phyloP scores from a whole-genome alignment of 2,888 invertebrate genomes.

The Chrysomela aeneicollis region DNA sequence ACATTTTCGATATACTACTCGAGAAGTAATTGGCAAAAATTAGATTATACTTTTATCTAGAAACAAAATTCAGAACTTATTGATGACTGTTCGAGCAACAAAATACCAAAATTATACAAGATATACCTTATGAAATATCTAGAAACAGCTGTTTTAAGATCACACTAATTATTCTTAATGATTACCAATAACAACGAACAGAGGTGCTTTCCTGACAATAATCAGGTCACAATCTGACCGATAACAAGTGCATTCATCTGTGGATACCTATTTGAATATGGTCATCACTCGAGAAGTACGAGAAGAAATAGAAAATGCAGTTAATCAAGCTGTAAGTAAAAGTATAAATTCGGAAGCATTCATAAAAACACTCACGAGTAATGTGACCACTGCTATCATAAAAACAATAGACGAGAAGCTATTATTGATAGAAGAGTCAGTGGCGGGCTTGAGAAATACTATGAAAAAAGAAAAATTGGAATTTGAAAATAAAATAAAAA shows the following conservation, averaged over 20 bases:
- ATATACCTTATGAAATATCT: too few species aligned
- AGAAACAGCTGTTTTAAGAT: too few species aligned
- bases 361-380: neutral
- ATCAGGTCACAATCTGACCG: slow-evolving; percentile 10
- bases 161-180: too few species aligned
- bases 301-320: slow-evolving; percentile 11
- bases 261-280: slow-evolving; percentile 13
- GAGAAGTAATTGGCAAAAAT: too few species aligned
- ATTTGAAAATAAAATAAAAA: slow-evolving; percentile 13
- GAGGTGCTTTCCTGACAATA: too few species aligned
- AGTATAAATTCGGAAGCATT: slow-evolving; percentile 4
- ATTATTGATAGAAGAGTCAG: slow-evolving; percentile 1
- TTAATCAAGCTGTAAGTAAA: slow-evolving; percentile 15
- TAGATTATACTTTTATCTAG: too few species aligned
- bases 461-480: neutral
- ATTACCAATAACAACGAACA: too few species aligned
- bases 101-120: too few species aligned
- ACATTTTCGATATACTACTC: too few species aligned
- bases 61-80: too few species aligned
- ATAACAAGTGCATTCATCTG: slow-evolving; percentile 12
- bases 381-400: slow-evolving; percentile 3
- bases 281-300: slow-evolving; percentile 16
- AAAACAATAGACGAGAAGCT: slow-evolving; percentile 3
- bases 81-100: too few species aligned
- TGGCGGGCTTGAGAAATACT: slow-evolving; percentile 5